A percentile compares a stretch with the other conserved stretches of the same genome.
Conservation (phyloP, 2,113 vertebrate species). For the Cyanoramphus novaezelandiae region DNA sequence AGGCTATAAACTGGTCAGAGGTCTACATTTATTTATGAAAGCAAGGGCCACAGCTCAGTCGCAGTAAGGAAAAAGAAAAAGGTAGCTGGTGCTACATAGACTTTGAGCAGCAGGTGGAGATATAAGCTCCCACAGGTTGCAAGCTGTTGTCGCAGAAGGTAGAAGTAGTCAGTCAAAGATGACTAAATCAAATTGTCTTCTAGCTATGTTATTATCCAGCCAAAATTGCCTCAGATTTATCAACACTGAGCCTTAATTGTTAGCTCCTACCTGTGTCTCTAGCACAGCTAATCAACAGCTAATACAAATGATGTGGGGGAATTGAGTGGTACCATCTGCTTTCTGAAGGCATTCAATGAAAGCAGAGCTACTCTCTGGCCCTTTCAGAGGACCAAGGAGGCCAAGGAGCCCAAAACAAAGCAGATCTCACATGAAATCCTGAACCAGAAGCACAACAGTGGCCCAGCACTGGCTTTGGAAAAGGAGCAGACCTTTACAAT, state of each 20-base stretch:
- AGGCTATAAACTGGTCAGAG: not conserved
- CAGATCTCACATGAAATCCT: not conserved
- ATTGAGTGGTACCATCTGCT: not conserved
- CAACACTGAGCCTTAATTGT: not conserved
- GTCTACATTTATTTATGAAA: not conserved
- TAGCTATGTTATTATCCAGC: not conserved
- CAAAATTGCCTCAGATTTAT: not conserved
- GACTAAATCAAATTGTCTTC: fast-evolving
- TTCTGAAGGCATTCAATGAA: not conserved
- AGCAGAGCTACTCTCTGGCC: not conserved
- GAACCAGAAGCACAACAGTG: not conserved
- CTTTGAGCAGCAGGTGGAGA: conserved; percentile 40
- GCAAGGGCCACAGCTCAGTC: not conserved
- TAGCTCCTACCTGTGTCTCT: fast-evolving
- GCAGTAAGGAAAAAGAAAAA: not conserved
- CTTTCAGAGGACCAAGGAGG: not conserved
- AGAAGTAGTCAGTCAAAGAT: not conserved
- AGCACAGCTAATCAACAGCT: not conserved
- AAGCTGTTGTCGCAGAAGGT: not conserved
- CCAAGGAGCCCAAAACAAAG: not conserved
- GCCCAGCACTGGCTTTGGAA: not conserved
- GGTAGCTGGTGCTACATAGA: not conserved
- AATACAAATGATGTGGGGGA: not conserved
- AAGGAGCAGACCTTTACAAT: not conserved
- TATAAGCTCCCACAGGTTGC: not conserved